phyloP scores from a whole-genome alignment of 2,797 vertebrate genomes.

The Vipera ursinii region DNA sequence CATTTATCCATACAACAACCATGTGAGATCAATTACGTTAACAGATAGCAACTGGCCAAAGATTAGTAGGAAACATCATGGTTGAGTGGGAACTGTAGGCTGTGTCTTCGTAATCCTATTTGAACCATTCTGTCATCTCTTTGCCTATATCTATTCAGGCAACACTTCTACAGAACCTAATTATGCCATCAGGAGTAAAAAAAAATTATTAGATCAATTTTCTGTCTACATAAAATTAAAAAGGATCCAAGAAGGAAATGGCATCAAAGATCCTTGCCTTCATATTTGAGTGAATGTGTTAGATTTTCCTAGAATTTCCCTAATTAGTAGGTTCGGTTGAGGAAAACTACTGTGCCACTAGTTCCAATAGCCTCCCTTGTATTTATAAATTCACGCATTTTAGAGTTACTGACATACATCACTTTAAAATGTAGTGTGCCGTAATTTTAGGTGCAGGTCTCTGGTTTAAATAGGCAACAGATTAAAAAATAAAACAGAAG shows the following conservation, averaged over 20 bases:
- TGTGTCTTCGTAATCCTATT: neutral
- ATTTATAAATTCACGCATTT: neutral
- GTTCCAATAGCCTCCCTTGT: neutral
- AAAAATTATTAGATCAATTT: neutral
- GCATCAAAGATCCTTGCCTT: neutral
- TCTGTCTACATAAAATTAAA: neutral
- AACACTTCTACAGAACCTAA: neutral
- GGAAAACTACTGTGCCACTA: neutral
- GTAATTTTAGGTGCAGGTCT: neutral
- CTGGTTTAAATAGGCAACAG: neutral
- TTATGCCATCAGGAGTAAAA: too few relatives aligned
- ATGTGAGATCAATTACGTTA: neutral
- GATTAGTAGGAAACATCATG: neutral
- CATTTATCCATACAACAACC: neutral
- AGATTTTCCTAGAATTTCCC: neutral
- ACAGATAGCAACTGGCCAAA: neutral
- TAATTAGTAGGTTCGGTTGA: neutral
- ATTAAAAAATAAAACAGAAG: neutral
- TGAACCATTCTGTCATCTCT: neutral
- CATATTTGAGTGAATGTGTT: neutral
- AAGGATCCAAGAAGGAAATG: neutral
- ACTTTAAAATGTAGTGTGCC: neutral
- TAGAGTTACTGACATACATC: neutral
- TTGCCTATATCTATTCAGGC: neutral
- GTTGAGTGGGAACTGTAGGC: neutral